Percentiles rank a stretch among this genome's conserved stretches.
Evolutionary conservation across 2,797 vertebrate genomes (phyloP).

Genomic region (Pipistrellus pipistrellus): DNA sequence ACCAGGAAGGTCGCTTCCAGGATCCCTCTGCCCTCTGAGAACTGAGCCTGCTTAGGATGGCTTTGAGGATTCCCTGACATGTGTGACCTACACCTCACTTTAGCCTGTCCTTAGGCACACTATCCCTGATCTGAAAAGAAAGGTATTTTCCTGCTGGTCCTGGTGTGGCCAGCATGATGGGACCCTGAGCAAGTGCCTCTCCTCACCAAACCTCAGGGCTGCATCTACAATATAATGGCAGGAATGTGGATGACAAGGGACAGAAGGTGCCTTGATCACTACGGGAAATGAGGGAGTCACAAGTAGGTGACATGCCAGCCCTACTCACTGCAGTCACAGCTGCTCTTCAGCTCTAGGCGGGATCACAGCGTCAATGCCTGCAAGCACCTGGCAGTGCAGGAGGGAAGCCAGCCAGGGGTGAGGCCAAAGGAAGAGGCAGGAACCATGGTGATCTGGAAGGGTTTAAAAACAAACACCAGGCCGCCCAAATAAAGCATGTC

Average conservation of each 20-base stretch:
- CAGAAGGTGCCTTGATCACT: neutral
- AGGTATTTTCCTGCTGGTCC: neutral
- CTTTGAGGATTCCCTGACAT: neutral
- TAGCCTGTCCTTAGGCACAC: neutral
- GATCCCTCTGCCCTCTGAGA: neutral
- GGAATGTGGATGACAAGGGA: neutral
- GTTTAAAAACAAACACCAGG: conserved; percentile 37
- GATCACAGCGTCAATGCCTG: neutral
- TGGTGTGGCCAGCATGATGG: neutral
- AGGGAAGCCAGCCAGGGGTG: neutral
- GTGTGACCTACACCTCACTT: neutral
- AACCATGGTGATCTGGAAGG: conserved; percentile 3
- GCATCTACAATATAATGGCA: neutral
- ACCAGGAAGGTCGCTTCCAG: neutral
- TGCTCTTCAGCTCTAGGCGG: neutral
- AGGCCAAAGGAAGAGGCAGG: conserved; percentile 4
- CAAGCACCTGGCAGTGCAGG: neutral
- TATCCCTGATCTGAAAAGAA: neutral
- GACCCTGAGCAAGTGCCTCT: neutral
- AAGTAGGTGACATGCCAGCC: neutral
- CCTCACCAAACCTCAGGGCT: neutral
- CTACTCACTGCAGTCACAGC: neutral
- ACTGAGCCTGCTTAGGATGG: neutral
- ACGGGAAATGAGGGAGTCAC: neutral
- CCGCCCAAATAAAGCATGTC: conserved; percentile 32